Conservation (phyloP, 1,140 invertebrate genomes). For the Mamestra configurata region DNA sequence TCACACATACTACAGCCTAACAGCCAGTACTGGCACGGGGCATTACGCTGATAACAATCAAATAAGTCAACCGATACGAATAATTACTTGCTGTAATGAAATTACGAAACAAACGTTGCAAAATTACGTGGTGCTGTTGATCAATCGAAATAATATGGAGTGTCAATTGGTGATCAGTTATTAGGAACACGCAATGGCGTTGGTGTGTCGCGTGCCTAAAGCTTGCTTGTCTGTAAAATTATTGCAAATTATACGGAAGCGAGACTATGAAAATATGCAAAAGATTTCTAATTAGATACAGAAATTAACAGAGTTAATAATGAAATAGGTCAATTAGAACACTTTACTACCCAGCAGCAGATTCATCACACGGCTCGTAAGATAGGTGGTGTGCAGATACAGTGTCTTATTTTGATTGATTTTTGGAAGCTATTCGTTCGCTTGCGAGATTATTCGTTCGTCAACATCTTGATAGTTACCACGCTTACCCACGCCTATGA, state of each 20-base stretch:
- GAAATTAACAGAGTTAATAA: not conserved
- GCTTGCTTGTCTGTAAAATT: not conserved
- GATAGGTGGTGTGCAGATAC: not conserved
- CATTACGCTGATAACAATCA: slow-evolving; percentile 58
- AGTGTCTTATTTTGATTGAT: too few species aligned
- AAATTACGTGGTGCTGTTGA: slow-evolving; percentile 43
- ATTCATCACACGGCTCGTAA: not conserved
- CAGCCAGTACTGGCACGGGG: slow-evolving; percentile 9
- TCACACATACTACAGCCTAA: slow-evolving; percentile 15
- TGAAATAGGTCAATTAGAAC: slow-evolving; percentile 19
- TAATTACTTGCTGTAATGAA: slow-evolving; percentile 60
- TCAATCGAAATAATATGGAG: slow-evolving; percentile 37
- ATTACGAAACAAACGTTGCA: slow-evolving; percentile 55
- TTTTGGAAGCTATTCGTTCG: not conserved
- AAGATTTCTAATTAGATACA: not conserved
- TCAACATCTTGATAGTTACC: not conserved
- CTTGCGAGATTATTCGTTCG: not conserved
- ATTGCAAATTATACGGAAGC: not conserved
- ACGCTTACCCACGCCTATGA: slow-evolving; percentile 29
- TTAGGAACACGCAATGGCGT: slow-evolving; percentile 17
- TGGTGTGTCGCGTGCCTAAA: not conserved
- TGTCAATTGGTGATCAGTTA: slow-evolving; percentile 35
- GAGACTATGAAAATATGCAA: not conserved
- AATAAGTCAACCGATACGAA: slow-evolving; percentile 62
- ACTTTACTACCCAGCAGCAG: not conserved